Base-by-base conservation (phyloP, 2,888 invertebrate species). In the Drosophila hamatofila region DNA sequence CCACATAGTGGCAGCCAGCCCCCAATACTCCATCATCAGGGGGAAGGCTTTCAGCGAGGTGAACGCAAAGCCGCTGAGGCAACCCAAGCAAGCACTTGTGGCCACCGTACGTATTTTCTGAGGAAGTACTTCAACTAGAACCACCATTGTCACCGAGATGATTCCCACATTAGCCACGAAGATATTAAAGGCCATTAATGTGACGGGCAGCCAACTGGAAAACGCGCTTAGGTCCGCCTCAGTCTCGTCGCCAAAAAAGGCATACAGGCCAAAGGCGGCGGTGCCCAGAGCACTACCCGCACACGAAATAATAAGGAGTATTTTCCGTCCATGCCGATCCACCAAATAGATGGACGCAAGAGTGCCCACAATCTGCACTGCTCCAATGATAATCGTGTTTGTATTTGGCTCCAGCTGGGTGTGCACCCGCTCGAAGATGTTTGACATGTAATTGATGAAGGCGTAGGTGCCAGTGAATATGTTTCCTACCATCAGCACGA, bases 381-480 rank as follows among this genome's bases (percentile, higher is more conserved):
- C 84, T 0, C 92, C 92, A 67, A 91, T 81, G 25, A 91, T 89
- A 23, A 92, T 92, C 0, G 92, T 91, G 18, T 87, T 89, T 1
- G 82, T 82, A 25, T 91, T 89, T 1, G 91, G 89, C 48, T 88
- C 84, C 64, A 92, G 69, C 27, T 80, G 72, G 0, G 92, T 89
- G 18, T 89, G 80, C 8, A 88, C 80, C 4, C 73, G 68, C 9
- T 80, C 75, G 42, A 92, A 92, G 5, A 92, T 91, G 33, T 70
- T 83, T 12, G 91, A 81, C 69, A 91, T 89, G 67, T 92, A 92
- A 60, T 87, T 92, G 12, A 91, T 72, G 51, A 92, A 82, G 44
- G 88, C 84, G 35, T 88, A 91, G 4, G 75, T 71, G 42, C 92
- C 92, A 18, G 89, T 84, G 14, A 86, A 84, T 8, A 85, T 86